Evolutionary conservation across 2,113 vertebrate species (phyloP).

Genomic region (Capreolus pygargus): DNA sequence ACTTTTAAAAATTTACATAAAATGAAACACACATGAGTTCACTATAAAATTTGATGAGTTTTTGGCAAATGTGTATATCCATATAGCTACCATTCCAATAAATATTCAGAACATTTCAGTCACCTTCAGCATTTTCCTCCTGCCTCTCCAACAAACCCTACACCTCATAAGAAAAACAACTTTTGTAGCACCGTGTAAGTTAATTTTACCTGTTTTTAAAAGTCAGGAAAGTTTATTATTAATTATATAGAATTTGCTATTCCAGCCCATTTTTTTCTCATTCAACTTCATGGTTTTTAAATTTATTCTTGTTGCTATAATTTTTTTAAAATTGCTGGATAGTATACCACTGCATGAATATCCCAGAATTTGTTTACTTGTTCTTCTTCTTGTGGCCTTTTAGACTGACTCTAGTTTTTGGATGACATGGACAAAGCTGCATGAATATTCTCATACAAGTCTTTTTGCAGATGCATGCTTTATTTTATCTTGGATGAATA

Average conservation of each 20-base stretch:
- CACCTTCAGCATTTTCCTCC: neutral
- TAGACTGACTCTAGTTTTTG: neutral
- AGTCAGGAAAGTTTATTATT: neutral
- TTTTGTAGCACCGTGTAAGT: neutral
- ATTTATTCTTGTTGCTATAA: neutral
- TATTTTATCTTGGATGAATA: constrained; percentile 20
- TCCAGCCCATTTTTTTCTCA: neutral
- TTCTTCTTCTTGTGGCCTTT: neutral
- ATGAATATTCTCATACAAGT: neutral
- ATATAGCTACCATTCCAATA: neutral
- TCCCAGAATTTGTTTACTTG: neutral
- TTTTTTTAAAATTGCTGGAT: neutral
- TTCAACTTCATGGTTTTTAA: neutral
- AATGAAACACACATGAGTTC: neutral
- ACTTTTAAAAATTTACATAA: neutral
- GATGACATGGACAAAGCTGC: neutral
- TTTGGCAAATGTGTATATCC: neutral
- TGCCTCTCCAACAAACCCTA: neutral
- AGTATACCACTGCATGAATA: neutral
- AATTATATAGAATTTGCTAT: neutral
- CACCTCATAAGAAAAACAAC: neutral
- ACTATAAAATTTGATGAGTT: neutral
- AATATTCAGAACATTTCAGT: neutral
- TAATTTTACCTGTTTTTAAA: constrained; percentile 10
- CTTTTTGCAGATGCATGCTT: neutral